phyloP scores from a whole-genome alignment of 2,113 vertebrate genomes.

The Epinephelus fuscoguttatus region DNA sequence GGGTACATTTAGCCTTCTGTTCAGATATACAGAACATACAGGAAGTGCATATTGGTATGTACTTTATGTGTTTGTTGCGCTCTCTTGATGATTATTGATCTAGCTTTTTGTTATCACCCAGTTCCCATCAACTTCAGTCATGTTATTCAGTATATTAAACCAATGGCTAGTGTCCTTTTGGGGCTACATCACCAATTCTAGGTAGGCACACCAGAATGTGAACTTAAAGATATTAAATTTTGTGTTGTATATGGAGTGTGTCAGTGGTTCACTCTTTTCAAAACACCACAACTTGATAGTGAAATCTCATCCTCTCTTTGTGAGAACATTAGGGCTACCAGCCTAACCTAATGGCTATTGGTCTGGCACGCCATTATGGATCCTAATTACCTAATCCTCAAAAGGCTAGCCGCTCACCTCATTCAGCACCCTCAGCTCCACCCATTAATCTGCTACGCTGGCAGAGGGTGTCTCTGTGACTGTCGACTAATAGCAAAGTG shows the following conservation, averaged over 20 bases:
- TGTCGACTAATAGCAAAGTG: neutral
- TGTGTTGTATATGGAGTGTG: neutral
- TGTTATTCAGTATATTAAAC: neutral
- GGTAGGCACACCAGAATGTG: neutral
- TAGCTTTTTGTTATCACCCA: neutral
- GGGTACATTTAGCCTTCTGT: neutral
- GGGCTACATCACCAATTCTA: neutral
- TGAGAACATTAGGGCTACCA: slow-evolving; percentile 6
- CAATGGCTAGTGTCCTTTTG: neutral
- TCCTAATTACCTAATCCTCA: slow-evolving; percentile 58
- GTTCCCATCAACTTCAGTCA: neutral
- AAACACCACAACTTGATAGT: neutral
- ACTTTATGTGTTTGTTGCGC: neutral
- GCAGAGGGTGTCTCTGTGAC: neutral
- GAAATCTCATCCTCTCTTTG: neutral
- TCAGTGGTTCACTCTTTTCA: neutral
- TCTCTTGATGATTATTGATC: neutral
- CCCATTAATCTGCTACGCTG: slow-evolving; percentile 11
- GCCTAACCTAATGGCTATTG: neutral
- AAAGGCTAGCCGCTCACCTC: slow-evolving; percentile 41
- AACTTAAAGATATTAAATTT: neutral
- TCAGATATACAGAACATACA: neutral
- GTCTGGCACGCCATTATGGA: slow-evolving; percentile 23
- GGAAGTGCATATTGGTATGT: neutral
- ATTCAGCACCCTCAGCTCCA: slow-evolving; percentile 26